These are phyloP conservation scores for Zoanthus sansibaricus DNA, from an alignment of 92 coral and sea anemone species.

Conservation along the genomic window DNA sequence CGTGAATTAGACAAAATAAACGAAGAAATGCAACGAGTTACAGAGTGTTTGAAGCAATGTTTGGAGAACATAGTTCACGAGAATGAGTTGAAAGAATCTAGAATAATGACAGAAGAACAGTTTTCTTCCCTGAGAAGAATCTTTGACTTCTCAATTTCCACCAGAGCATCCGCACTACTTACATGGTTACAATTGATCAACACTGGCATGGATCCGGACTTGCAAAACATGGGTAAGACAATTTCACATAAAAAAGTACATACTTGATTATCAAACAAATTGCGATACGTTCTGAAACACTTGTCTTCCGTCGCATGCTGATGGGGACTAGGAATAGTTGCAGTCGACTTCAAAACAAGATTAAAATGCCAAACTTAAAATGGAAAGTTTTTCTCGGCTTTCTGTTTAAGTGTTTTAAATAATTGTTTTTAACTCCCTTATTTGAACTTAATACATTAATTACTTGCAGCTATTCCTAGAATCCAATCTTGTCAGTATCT, in stretches of 20 bases:
- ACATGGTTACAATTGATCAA: conserved; percentile 79
- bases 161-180: conserved; percentile 61
- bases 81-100: conserved; percentile 52
- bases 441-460: too few relatives aligned
- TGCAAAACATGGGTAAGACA: conserved; percentile 13
- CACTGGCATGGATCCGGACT: conserved; percentile 9
- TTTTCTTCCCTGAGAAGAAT: conserved; percentile 56
- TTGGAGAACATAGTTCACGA: conserved; percentile 84
- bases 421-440: too few relatives aligned
- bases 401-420: too few relatives aligned
- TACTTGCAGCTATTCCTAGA: too few relatives aligned
- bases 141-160: conserved; percentile 11
- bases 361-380: too few relatives aligned
- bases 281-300: background rate
- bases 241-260: background rate
- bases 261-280: background rate
- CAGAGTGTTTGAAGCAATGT: conserved; percentile 82
- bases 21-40: conserved; percentile 70
- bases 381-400: too few relatives aligned
- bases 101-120: conserved; percentile 70
- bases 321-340: too few relatives aligned
- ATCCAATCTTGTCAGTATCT: too few relatives aligned
- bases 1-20: conserved; percentile 71
- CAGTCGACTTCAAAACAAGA: too few relatives aligned
- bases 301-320: too few relatives aligned